phyloP scores from a whole-genome alignment of 2,888 invertebrate genomes.

The Archips crataeganus region DNA sequence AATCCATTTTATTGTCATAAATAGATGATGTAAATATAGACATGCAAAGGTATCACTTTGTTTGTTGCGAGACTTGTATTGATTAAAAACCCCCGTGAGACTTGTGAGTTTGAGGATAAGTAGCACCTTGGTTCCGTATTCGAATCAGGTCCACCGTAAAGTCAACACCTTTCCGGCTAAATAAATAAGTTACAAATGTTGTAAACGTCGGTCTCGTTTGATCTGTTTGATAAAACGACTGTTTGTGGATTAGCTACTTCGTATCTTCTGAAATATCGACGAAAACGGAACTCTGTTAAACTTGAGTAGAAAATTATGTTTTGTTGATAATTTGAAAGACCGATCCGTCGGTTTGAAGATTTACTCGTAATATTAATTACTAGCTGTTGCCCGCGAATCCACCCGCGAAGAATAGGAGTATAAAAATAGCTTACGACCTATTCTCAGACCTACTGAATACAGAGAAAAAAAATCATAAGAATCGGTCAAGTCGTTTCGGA shows the following conservation, averaged over 20 bases:
- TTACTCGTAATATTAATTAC: neutral
- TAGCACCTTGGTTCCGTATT: conserved; percentile 7
- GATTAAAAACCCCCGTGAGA: neutral
- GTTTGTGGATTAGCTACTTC: neutral
- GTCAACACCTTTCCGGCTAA: conserved; percentile 28
- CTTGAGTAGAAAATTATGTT: neutral
- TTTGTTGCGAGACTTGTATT: neutral
- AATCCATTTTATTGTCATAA: no score
- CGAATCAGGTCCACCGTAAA: conserved; percentile 34
- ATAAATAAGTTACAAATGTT: conserved; percentile 18
- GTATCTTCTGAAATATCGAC: neutral
- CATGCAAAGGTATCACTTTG: neutral
- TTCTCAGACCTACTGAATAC: no score
- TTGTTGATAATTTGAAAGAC: neutral
- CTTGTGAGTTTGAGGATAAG: neutral
- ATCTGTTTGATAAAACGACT: neutral
- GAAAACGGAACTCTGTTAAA: neutral
- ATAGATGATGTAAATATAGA: neutral
- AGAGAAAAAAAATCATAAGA: no score
- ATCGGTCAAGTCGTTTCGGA: no score
- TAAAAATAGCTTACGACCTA: no score
- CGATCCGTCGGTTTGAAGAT: neutral
- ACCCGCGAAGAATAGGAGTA: no score
- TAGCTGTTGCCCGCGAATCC: no score
- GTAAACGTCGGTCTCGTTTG: neutral